Base-by-base conservation (phyloP, 2,888 invertebrate species). In the Tortrix viridana region DNA sequence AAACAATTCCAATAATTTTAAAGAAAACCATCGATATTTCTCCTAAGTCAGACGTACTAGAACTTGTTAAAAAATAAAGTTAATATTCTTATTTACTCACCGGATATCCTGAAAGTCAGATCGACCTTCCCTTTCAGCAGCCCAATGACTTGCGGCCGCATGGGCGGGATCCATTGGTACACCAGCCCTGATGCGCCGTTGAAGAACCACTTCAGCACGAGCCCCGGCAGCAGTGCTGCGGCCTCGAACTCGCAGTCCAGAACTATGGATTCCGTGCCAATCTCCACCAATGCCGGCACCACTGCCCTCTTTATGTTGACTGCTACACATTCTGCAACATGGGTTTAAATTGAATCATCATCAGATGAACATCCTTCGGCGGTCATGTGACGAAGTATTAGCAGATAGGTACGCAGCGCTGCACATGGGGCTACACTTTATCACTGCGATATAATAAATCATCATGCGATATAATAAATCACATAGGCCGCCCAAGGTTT, bases 161-260 rank as follows among this genome's bases (percentile, higher is more conserved):
- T 70, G 0, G 92, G 90, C 7, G 92, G 92, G 70, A 92, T 92
- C 92, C 92, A 92, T 69, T 92, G 92, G 72, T 91, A 92, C 44
- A 92, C 89, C 32, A 90, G 75, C 3, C 89, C 88, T 0, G 88
- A 80, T 26, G 89, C 85, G 1, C 89, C 84, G 71, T 91, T 91
- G 76, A 90, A 91, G 77, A 92, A 92, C 92, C 92, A 92, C 74
- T 92, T 92, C 74, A 92, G 79, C 67, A 92, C 91, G 5, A 92
- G 77, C 0, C 91, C 92, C 2, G 80, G 76, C 1, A 73, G 79
- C 0, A 86, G 80, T 0, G 74, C 65, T 1, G 38, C 5, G 3
- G 44, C 43, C 19, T 50, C 55, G 50, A 52, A 63, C 38, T 74
- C 70, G 63, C 74, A 74, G 62, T 75, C 75, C 63, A 75, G 60